A percentile compares a stretch with the other conserved stretches of the same genome.
Conservation (phyloP, 2,113 vertebrate species). For the Octodon degus region DNA sequence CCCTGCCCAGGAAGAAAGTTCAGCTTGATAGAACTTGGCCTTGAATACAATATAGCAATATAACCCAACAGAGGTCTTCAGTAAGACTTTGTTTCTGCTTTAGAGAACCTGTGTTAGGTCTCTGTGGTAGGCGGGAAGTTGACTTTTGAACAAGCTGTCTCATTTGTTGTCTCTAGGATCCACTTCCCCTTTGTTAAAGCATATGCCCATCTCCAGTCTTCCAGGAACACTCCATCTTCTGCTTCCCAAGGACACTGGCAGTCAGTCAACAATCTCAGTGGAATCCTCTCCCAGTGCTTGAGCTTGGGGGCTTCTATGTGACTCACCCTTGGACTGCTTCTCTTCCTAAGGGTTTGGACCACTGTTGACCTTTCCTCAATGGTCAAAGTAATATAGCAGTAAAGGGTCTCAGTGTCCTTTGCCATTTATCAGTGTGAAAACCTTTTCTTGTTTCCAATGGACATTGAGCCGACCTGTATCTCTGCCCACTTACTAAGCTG, state of each 20-base stretch:
- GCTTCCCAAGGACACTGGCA: not conserved
- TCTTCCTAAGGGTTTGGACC: not conserved
- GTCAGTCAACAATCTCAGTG: fast-evolving
- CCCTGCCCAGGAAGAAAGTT: not conserved
- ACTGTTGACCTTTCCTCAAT: not conserved
- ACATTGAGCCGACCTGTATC: not conserved
- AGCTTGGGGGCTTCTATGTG: not conserved
- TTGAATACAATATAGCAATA: not conserved
- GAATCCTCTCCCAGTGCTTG: too few relatives aligned
- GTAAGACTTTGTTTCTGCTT: not conserved
- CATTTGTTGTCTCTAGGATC: not conserved
- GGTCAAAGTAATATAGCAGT: not conserved
- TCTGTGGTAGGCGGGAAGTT: not conserved
- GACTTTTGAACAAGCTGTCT: not conserved
- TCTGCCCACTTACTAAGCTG: not conserved
- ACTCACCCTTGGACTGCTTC: not conserved
- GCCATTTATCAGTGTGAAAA: not conserved
- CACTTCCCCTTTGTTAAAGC: not conserved
- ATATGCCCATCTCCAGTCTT: not conserved
- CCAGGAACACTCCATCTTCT: not conserved
- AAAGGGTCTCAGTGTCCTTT: not conserved
- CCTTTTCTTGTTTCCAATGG: not conserved
- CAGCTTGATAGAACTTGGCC: not conserved
- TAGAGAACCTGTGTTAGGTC: not conserved
- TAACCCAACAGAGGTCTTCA: not conserved